A percentile compares a stretch with the other conserved stretches of the same genome.
Conservation (phyloP, 2,888 invertebrate genomes). For the Melanostoma scalare region DNA sequence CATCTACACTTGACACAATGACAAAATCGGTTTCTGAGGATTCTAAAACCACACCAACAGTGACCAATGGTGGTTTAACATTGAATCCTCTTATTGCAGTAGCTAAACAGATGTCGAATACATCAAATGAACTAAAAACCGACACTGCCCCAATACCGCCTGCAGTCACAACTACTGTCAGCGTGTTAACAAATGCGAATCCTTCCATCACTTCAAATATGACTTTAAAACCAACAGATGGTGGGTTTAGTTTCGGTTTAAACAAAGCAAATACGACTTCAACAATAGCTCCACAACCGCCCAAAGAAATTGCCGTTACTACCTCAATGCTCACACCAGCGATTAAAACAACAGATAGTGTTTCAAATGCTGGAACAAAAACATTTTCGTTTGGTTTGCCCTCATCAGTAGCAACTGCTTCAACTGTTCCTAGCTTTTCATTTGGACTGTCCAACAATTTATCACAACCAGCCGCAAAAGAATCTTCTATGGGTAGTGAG, state of each 20-base stretch:
- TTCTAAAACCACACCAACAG: conserved; percentile 19
- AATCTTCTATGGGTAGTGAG: neutral
- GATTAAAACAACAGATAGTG: neutral
- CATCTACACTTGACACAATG: conserved; percentile 6
- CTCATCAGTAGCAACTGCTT: conserved; percentile 5
- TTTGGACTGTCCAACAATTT: conserved; percentile 30
- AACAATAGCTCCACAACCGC: neutral
- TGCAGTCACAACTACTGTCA: neutral
- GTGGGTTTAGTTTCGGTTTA: conserved; percentile 51
- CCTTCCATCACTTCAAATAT: conserved; percentile 12
- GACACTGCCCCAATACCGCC: neutral
- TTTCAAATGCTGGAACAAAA: conserved; percentile 15
- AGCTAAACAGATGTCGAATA: neutral
- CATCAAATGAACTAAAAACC: conserved; percentile 21
- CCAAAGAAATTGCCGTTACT: neutral
- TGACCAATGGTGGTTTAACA: conserved; percentile 2
- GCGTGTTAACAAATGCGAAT: neutral
- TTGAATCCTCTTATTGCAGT: neutral
- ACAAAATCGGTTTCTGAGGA: neutral
- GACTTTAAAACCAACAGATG: conserved; percentile 16
- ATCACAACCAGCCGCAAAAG: conserved; percentile 4
- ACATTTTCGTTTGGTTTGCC: conserved; percentile 34
- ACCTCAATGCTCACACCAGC: neutral
- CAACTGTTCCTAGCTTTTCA: conserved; percentile 23
- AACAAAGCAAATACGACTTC: conserved; percentile 38